Percentiles rank a stretch among this genome's conserved stretches.
Conservation (phyloP, 2,797 vertebrate species). For the Sebastes wilsoni region DNA sequence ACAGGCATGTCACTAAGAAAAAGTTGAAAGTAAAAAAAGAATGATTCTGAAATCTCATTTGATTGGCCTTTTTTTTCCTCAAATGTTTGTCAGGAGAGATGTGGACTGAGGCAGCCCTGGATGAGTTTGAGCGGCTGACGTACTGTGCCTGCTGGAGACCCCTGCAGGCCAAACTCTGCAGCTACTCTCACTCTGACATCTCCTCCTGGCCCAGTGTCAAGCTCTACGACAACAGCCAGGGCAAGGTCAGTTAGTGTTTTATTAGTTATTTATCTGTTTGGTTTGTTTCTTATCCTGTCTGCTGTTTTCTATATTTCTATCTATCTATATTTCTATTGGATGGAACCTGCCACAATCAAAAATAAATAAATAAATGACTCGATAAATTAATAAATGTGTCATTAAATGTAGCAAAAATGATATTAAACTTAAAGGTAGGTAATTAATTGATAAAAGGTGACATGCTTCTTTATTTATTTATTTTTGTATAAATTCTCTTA, state of each 20-base stretch:
- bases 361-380: no score
- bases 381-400: no score
- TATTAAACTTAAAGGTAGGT: no score
- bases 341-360: no score
- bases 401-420: no score
- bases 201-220: conserved; percentile 86
- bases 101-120: conserved; percentile 88
- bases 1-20: background rate
- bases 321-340: no score
- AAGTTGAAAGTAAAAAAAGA: background rate
- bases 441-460: no score
- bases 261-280: background rate
- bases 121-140: conserved; percentile 87
- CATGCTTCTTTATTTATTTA: no score
- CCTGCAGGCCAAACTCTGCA: conserved; percentile 88
- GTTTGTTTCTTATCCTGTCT: background rate
- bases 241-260: conserved; percentile 72
- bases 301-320: background rate
- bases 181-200: conserved; percentile 85
- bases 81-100: conserved; percentile 69
- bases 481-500: no score
- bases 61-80: background rate
- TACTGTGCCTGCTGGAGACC: conserved; percentile 88
- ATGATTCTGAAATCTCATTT: background rate
- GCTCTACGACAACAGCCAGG: conserved; percentile 79